Conservation (phyloP, 2,113 vertebrate species). For the Mungos mungo region DNA sequence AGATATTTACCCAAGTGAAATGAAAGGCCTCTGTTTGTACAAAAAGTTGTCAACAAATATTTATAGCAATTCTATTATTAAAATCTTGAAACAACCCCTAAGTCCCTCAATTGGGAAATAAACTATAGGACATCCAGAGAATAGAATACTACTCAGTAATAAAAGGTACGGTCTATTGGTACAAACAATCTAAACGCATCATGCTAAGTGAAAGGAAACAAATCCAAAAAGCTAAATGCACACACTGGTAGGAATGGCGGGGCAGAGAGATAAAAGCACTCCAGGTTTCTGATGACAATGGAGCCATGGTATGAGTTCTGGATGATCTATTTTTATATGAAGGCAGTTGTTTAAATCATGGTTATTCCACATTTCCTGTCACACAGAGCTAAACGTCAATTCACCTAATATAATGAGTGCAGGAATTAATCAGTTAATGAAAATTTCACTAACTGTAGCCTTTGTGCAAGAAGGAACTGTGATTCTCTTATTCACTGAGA, state of each 20-base stretch:
- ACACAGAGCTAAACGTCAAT: not conserved
- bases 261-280: not conserved
- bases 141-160: not conserved
- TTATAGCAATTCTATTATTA: not conserved
- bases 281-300: not conserved
- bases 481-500: not conserved
- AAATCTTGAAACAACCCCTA: constrained; percentile 29
- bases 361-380: not conserved
- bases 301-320: not conserved
- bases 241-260: not conserved
- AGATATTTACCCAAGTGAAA: constrained; percentile 6
- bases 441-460: not conserved
- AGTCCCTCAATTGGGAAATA: not conserved
- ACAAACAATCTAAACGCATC: not conserved
- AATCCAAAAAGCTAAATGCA: not conserved
- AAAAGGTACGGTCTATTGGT: not conserved
- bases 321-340: not conserved
- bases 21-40: not conserved
- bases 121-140: not conserved
- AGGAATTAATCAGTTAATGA: constrained; percentile 29
- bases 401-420: not conserved
- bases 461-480: not conserved
- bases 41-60: constrained; percentile 15
- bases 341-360: not conserved
- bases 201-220: not conserved